These are phyloP conservation scores for Habrosyne pyritoides DNA, from an alignment of 2,888 invertebrate genomes.

Conservation along the genomic window DNA sequence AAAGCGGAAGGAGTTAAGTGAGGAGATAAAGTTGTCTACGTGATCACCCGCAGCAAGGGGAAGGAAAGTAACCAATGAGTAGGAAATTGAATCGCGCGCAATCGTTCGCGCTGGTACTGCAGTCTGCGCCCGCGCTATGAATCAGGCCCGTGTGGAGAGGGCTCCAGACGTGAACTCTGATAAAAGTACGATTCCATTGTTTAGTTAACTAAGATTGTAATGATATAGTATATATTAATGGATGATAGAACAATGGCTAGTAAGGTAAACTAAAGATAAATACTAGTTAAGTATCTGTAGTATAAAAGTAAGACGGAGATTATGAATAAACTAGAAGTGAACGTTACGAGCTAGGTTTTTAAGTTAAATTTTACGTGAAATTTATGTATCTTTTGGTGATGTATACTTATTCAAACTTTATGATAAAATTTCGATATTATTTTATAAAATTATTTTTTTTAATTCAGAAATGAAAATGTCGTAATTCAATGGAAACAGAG, in stretches of 20 bases:
- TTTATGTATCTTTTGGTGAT: too few species aligned
- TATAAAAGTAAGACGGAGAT: too few species aligned
- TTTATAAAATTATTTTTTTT: too few species aligned
- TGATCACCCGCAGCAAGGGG: constrained; percentile 36
- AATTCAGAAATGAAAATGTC: constrained; percentile 27
- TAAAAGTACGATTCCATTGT: constrained; percentile 19
- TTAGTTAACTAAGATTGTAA: not conserved
- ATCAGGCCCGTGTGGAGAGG: constrained; percentile 23
- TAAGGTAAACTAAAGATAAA: constrained; percentile 3
- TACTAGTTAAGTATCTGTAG: constrained; percentile 1
- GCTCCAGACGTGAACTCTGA: constrained; percentile 24
- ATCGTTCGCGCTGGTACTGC: constrained; percentile 6
- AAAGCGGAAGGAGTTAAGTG: constrained; percentile 16
- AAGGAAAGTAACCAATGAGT: constrained; percentile 36
- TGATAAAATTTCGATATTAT: too few species aligned
- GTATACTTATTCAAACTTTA: too few species aligned
- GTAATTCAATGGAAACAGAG: constrained; percentile 27
- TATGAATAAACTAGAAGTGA: too few species aligned
- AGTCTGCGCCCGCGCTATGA: constrained; percentile 28
- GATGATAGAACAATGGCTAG: not conserved
- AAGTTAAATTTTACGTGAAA: too few species aligned
- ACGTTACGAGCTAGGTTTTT: too few species aligned
- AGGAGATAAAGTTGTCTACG: constrained; percentile 33
- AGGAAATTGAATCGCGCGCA: constrained; percentile 36
- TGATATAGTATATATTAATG: not conserved